Conservation (phyloP, 2,113 vertebrate species). For the Cyprinodon variegatus region DNA sequence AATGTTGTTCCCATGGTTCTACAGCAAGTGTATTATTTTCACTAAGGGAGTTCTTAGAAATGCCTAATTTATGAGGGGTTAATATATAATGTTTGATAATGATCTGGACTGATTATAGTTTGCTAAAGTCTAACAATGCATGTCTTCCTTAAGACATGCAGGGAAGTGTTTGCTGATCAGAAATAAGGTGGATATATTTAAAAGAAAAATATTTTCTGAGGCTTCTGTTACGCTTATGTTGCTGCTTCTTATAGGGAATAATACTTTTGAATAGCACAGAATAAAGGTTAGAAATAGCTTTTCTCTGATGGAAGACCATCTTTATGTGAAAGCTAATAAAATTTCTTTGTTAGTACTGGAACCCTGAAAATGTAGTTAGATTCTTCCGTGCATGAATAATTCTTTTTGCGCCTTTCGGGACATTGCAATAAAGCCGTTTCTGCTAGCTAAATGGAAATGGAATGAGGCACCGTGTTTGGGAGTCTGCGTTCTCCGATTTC, state of each 20-base stretch:
- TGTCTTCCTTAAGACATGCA: constrained; percentile 47
- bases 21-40: constrained; percentile 10
- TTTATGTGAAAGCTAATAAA: constrained; percentile 47
- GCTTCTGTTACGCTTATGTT: constrained; percentile 19
- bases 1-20: constrained; percentile 60
- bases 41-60: constrained; percentile 25
- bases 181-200: constrained; percentile 1
- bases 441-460: constrained; percentile 56
- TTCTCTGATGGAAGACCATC: constrained; percentile 27
- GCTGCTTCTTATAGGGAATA: constrained; percentile 30
- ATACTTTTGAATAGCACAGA: constrained; percentile 49
- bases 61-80: constrained; percentile 41
- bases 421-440: constrained; percentile 45
- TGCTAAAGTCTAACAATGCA: constrained; percentile 16
- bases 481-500: constrained; percentile 62
- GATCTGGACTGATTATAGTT: constrained; percentile 27
- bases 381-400: constrained; percentile 63
- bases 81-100: constrained; percentile 17
- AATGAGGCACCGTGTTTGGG: constrained; percentile 36
- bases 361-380: constrained; percentile 44
- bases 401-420: constrained; percentile 47
- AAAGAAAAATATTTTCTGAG: constrained; percentile 9
- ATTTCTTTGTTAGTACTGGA: constrained; percentile 55
- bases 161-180: not conserved
- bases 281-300: constrained; percentile 46